phyloP scores from a whole-genome alignment of 1,140 invertebrate genomes.

The Drosophila azteca region DNA sequence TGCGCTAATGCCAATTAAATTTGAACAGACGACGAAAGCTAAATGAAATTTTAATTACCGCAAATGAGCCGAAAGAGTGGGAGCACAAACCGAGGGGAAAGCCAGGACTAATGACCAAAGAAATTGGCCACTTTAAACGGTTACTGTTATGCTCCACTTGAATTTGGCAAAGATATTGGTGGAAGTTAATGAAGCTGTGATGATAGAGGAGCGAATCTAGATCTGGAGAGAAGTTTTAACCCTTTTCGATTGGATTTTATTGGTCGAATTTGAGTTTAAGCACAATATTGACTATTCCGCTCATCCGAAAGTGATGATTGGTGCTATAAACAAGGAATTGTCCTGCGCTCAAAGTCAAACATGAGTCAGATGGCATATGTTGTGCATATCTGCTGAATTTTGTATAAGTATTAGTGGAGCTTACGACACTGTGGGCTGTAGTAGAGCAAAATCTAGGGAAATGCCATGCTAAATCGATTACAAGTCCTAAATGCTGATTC shows the following conservation, averaged over 20 bases:
- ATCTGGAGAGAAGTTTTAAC: background rate
- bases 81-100: background rate
- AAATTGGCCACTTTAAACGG: constrained; percentile 54
- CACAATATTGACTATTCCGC: too few relatives aligned
- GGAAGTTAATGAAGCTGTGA: constrained; percentile 5
- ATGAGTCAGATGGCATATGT: too few relatives aligned
- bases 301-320: too few relatives aligned
- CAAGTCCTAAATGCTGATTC: background rate
- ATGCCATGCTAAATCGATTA: too few relatives aligned
- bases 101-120: constrained; percentile 41
- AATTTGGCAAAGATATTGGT: constrained; percentile 3
- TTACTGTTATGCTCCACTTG: constrained; percentile 17
- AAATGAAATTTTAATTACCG: constrained; percentile 81
- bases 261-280: too few relatives aligned
- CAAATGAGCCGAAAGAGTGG: constrained; percentile 55
- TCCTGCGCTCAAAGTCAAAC: too few relatives aligned
- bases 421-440: too few relatives aligned
- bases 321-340: too few relatives aligned
- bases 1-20: constrained; percentile 79
- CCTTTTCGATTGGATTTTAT: too few relatives aligned
- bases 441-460: too few relatives aligned
- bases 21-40: constrained; percentile 57
- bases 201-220: background rate
- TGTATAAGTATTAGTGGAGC: too few relatives aligned
- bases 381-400: too few relatives aligned